Evolutionary conservation across 2,888 invertebrate genomes (phyloP), one percentile per base, ranked within the genome.

Genomic region (Agonopterix alstromeriana): DNA sequence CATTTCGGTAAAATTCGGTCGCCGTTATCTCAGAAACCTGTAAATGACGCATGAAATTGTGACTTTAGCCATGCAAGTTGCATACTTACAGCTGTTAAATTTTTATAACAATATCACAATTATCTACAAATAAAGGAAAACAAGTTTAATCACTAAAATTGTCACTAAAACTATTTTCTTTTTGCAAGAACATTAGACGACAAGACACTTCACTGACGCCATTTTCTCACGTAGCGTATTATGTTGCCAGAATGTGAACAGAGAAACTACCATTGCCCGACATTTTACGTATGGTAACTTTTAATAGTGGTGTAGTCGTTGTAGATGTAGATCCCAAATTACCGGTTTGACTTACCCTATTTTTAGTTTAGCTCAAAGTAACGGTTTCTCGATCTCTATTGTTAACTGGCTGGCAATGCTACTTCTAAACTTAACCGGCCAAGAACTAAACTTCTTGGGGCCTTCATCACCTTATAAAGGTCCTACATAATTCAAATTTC

Each of bases 201-300:
- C 61, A n/a, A 42, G 42, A 75, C 67, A 68, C 67, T 62, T 70
- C 60, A 60, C 10, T 11, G 77, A 73, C 81, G 85, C 85, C 85
- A 85, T 85, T 79, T 85, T 83, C 78, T 70, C 70, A 75, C 77
- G 72, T 70, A 70, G 65, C 68, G 70, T 38, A 47, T 48, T 49
- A 50, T 55, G 65, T 71, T 65, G 61, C 68, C 61, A 69, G 45
- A 42, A 4, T 3, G 35, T 42, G 51, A 48, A 51, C 51, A 47
- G 36, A 47, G 27, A 7, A 11, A 10, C 10, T 40, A 10, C 42
- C 11, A 42, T 27, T 27, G 27, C 27, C 7, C 27, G 17, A 27
- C 5, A 27, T 27, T 27, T 27, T 27, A 27, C 27, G 27, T 7
- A 27, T 27, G 27, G 27, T 7, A 27, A 27, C 27, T 3, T 27